Base-by-base conservation (phyloP, 2,888 invertebrate species). In the Lithodes maja region DNA sequence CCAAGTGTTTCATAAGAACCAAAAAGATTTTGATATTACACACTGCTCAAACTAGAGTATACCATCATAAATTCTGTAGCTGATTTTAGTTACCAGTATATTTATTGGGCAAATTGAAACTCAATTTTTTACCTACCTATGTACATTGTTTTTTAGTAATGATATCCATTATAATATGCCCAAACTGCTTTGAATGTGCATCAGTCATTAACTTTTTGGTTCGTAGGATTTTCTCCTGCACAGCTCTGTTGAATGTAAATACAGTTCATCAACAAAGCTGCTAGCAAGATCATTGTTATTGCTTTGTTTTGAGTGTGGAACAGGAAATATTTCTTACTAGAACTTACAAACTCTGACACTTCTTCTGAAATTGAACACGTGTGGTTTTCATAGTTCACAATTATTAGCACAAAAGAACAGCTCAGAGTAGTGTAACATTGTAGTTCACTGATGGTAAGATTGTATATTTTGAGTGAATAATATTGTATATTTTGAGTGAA, bases 371-470 rank as follows among this genome's bases (percentile, higher is more conserved):
- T 12, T n/a, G 15, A n/a, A n/a, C 17, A 71, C 71, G 17, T 71
- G 71, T 71, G 12, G 71, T 71, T 71, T 71, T 17, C 17, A 61
- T 61, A 7, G 61, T 12, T 61, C 61, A 61, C 61, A 5, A 61
- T 61, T 71, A 5, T n/a, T 71, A 71, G 71, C 71, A 71, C 17
- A n/a, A 71, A n/a, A 71, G 17, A 71, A n/a, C 71, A 71, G 71
- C 71, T 71, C 15, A n/a, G 3, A n/a, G 71, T 71, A 61, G 5
- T 61, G 5, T 61, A 61, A 5, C 61, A 61, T 5, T 71, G 5
- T 17, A n/a, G 71, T 71, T n/a, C 17, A 17, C 3, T 71, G 15
- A 71, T 71, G 71, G 71, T 71, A 71, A 71, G 71, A 71, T 71
- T 5, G 17, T n/a, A 17, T 12, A 71, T 71, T n/a, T 61, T 12